Conservation (phyloP, 2,888 invertebrate genomes). For the Caenorhabditis angaria region DNA sequence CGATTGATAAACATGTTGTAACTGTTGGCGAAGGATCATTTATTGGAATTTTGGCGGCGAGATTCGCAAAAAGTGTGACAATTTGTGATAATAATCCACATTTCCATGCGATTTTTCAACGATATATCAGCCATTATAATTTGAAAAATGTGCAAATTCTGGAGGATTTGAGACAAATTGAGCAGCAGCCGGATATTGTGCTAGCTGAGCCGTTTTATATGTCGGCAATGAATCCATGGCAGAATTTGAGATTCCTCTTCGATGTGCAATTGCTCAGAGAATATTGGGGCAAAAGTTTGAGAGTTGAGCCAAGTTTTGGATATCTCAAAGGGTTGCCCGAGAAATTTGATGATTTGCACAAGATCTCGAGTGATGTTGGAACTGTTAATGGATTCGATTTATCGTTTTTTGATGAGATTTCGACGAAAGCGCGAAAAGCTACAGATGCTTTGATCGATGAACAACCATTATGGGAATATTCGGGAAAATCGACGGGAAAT, state of each 20-base stretch:
- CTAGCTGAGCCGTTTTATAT: constrained; percentile 88
- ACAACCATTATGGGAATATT: constrained; percentile 97
- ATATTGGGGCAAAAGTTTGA: constrained; percentile 31
- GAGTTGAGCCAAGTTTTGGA: constrained; percentile 73
- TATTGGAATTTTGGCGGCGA: constrained; percentile 81
- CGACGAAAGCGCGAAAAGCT: constrained; percentile 82
- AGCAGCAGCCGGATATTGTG: constrained; percentile 78
- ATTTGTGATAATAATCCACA: constrained; percentile 79
- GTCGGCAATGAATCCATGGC: constrained; percentile 87
- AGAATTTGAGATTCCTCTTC: constrained; percentile 85
- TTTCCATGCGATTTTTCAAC: constrained; percentile 73
- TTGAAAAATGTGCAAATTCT: constrained; percentile 75
- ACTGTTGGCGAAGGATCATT: constrained; percentile 85
- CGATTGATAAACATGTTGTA: constrained; percentile 79
- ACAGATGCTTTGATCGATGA: constrained; percentile 87
- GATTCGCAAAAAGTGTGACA: constrained; percentile 79
- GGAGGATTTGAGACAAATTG: constrained; percentile 16
- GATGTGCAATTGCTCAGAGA: constrained; percentile 71
- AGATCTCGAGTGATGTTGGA: constrained; percentile 83
- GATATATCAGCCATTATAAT: constrained; percentile 76
- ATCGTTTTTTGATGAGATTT: constrained; percentile 84
- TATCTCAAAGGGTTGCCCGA: constrained; percentile 75
- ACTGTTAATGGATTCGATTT: constrained; percentile 86
- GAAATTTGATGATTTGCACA: constrained; percentile 87
- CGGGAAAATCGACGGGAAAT: constrained; percentile 72